A percentile compares a stretch with the other conserved stretches of the same genome.
Conservation (phyloP, 2,888 invertebrate genomes). For the Eristalinus sepulchralis region DNA sequence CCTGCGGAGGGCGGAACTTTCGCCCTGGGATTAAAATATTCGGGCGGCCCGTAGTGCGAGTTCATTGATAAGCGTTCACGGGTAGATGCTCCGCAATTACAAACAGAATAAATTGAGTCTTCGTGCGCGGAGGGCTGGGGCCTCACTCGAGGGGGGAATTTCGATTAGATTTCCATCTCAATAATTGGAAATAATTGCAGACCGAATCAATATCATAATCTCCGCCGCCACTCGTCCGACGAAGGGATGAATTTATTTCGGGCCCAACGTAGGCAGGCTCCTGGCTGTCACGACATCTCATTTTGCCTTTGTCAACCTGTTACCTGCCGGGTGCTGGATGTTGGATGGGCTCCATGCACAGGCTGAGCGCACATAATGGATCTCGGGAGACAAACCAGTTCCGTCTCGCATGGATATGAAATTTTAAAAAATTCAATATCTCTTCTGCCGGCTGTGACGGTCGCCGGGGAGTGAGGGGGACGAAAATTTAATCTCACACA, state of each 20-base stretch:
- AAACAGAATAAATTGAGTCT: slow-evolving; percentile 54
- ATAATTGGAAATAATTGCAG: slow-evolving; percentile 52
- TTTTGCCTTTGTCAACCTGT: slow-evolving; percentile 45
- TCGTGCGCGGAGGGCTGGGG: not conserved
- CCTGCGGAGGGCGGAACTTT: not conserved
- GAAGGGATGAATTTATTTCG: not conserved
- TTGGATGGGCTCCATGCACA: not conserved
- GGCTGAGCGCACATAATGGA: slow-evolving; percentile 2
- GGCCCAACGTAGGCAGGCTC: not conserved
- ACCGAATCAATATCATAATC: slow-evolving; percentile 33
- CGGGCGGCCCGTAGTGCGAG: not conserved
- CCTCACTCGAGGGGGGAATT: slow-evolving; percentile 10
- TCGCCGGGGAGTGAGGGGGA: not conserved
- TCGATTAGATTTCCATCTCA: slow-evolving; percentile 38
- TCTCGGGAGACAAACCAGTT: not conserved
- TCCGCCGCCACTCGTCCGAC: not conserved
- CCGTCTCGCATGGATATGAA: not conserved
- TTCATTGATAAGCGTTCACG: slow-evolving; percentile 44
- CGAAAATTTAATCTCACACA: slow-evolving; percentile 51
- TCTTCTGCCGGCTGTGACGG: slow-evolving; percentile 15
- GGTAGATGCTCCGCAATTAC: slow-evolving; percentile 28
- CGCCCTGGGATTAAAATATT: slow-evolving; percentile 21
- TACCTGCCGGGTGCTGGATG: slow-evolving; percentile 1
- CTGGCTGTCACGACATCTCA: slow-evolving; percentile 32
- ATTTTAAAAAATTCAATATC: slow-evolving; percentile 45